Evolutionary conservation across 2,888 invertebrate species (phyloP).

Genomic region (Phania funesta): DNA sequence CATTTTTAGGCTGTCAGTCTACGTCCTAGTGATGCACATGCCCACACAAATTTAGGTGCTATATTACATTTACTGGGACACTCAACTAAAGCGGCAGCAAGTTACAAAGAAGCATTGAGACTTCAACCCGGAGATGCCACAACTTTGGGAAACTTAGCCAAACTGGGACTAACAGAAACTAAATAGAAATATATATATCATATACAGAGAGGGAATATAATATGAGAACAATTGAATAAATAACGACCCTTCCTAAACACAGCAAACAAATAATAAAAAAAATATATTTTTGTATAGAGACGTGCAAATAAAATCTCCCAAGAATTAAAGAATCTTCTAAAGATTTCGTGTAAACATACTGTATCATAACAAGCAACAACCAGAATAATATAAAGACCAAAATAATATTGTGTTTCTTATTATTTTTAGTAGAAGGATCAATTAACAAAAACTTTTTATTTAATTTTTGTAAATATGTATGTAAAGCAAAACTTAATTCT

Average conservation of each 20-base stretch:
- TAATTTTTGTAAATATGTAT: conserved; percentile 1
- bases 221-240: neutral
- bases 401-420: conserved; percentile 18
- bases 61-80: conserved; percentile 96
- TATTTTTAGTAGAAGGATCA: neutral
- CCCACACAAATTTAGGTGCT: conserved; percentile 96
- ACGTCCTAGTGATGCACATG: conserved; percentile 88
- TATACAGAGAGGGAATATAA: neutral
- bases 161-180: conserved; percentile 81
- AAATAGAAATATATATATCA: conserved; percentile 60
- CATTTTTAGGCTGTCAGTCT: conserved; percentile 79
- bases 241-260: conserved; percentile 38
- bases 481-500: neutral
- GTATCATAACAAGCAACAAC: conserved; percentile 52
- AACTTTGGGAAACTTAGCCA: conserved; percentile 93
- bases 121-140: conserved; percentile 94
- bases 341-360: conserved; percentile 59
- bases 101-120: conserved; percentile 91
- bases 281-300: conserved; percentile 51
- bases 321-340: conserved; percentile 38
- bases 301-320: neutral
- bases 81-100: conserved; percentile 91
- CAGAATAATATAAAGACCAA: conserved; percentile 52
- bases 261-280: conserved; percentile 13
- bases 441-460: neutral